Percentiles rank a stretch among this genome's conserved stretches.
Evolutionary conservation across 2,797 vertebrate species (phyloP).

Genomic region (Pangasius krempfi): DNA sequence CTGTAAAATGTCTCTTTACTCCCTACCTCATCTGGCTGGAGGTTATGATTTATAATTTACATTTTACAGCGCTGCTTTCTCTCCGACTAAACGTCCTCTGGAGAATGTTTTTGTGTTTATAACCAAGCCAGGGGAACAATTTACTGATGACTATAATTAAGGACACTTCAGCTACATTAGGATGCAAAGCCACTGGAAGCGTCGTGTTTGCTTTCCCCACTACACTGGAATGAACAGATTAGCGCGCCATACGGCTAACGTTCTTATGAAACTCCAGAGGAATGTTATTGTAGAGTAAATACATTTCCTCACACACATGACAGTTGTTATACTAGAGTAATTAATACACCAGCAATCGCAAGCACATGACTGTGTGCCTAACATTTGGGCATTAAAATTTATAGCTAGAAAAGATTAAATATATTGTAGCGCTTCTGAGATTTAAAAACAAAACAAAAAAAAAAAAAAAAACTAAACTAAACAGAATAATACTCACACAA

Average conservation of each 20-base stretch:
- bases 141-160: constrained; percentile 11
- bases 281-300: neutral
- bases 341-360: neutral
- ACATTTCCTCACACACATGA: neutral
- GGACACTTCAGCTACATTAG: constrained; percentile 27
- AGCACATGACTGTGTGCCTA: neutral
- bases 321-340: too few relatives aligned
- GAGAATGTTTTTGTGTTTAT: constrained; percentile 5
- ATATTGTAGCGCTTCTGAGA: neutral
- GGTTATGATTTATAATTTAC: neutral
- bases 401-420: neutral
- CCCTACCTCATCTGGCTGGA: neutral
- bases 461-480: neutral
- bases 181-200: neutral
- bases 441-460: neutral
- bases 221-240: neutral
- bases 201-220: neutral
- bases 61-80: neutral
- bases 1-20: neutral
- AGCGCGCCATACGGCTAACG: neutral
- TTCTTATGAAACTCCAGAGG: neutral
- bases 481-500: neutral
- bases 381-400: neutral
- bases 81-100: neutral
- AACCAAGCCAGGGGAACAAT: constrained; percentile 14